Evolutionary conservation across 2,797 vertebrate species (phyloP), one percentile per base, ranked within the genome.

Genomic region (Eulemur mongoz): DNA sequence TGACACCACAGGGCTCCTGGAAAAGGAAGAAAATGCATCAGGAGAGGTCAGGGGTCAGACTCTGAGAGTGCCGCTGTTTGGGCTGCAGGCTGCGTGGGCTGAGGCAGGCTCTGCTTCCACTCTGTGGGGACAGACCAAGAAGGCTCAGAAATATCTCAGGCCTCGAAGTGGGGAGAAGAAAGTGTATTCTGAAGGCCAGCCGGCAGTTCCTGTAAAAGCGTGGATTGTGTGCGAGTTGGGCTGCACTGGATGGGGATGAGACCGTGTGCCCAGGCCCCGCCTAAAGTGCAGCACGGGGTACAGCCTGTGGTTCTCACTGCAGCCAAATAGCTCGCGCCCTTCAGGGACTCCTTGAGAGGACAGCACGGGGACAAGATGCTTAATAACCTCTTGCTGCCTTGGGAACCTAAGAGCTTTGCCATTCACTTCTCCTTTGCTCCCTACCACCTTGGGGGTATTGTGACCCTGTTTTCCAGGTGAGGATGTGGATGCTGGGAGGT

Each of bases 241-340:
- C 25, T 0, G 20, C 30, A 7, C 7, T 7, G 73, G 20, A 70
- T 1, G 3, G 11, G 8, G 17, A 27, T 15, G 52, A 22, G 30
- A 57, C 15, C 0, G 0, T 23, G 5, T 14, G 52, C 32, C 76
- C 30, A 0, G 52, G 79, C 23, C 38, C 27, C 1, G 2, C 32
- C 12, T 32, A 7, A 50, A 2, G 11, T 5, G 48, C 75, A 57
- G 48, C 75, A 57, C 22, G 40, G n/a, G 69, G n/a, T 38, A 30
- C 38, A 65, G 18, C 27, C 54, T 15, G 79, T 52, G 35, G 48
- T 35, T 43, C 65, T 45, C 20, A 15, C 17, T 2, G 4, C 1
- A 6, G 52, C 54, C 43, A 81, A 65, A 54, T 10, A 59, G 5
- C 25, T 15, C 22, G 7, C n/a, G 70, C 30, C 59, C 67, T 76